A percentile compares a stretch with the other conserved stretches of the same genome.
These are phyloP conservation scores for Dichetophora obliterata DNA, from an alignment of 2,888 invertebrate species.

Conservation along the genomic window DNA sequence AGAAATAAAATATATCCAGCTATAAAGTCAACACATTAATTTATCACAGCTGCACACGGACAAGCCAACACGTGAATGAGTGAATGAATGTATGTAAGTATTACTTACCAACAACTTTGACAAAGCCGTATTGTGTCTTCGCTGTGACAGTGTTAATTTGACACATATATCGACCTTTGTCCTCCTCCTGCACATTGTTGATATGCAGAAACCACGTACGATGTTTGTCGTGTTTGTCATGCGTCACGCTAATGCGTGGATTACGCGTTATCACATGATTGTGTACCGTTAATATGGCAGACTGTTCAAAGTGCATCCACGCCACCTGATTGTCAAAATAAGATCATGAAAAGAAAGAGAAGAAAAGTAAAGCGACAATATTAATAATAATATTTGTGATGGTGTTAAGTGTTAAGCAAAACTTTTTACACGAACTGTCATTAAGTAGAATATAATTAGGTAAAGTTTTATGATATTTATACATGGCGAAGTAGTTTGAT, in stretches of 20 bases:
- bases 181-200: slow-evolving; percentile 90
- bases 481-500: too few relatives aligned
- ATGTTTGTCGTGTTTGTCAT: slow-evolving; percentile 85
- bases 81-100: neutral
- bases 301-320: slow-evolving; percentile 96
- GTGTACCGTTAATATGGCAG: slow-evolving; percentile 92
- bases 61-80: neutral
- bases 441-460: too few relatives aligned
- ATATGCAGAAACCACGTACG: slow-evolving; percentile 95
- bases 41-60: neutral
- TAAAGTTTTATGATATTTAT: too few relatives aligned
- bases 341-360: slow-evolving; percentile 49
- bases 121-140: slow-evolving; percentile 92
- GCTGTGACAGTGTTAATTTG: slow-evolving; percentile 94
- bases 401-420: neutral
- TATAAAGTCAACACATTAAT: neutral
- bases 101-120: slow-evolving; percentile 88
- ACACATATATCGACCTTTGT: slow-evolving; percentile 93
- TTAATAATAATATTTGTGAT: neutral
- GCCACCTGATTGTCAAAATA: slow-evolving; percentile 79
- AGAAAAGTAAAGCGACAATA: neutral
- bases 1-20: slow-evolving; percentile 14
- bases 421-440: too few relatives aligned
- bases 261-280: slow-evolving; percentile 95
- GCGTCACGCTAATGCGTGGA: slow-evolving; percentile 90